A percentile compares a stretch with the other conserved stretches of the same genome.
Evolutionary conservation across 2,113 vertebrate species (phyloP).

Genomic region (Microtus montanus): DNA sequence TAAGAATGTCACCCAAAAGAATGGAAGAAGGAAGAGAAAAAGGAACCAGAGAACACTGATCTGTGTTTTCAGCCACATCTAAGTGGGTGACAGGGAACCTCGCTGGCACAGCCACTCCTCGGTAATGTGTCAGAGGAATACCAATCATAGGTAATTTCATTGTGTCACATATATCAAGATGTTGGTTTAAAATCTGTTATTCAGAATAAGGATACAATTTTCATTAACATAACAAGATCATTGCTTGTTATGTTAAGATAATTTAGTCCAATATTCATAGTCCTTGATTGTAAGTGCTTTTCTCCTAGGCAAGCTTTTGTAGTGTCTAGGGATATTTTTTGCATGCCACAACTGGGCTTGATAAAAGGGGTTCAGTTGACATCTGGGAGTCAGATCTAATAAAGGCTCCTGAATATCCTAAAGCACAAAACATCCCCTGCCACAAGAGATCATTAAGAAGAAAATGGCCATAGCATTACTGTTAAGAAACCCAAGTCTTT

Average conservation of each 20-base stretch:
- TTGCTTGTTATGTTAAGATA: background rate
- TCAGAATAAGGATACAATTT: background rate
- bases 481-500: background rate
- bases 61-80: background rate
- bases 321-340: background rate
- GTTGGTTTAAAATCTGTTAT: slow-evolving; percentile 8
- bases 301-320: background rate
- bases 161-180: background rate
- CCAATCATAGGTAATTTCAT: slow-evolving; percentile 4
- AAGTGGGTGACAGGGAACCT: background rate
- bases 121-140: background rate
- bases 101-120: background rate
- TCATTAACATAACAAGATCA: background rate
- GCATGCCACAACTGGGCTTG: background rate
- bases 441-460: background rate
- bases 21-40: background rate
- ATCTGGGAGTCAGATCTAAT: background rate
- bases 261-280: background rate
- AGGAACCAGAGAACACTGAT: background rate
- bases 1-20: background rate
- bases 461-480: background rate
- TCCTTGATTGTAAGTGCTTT: background rate
- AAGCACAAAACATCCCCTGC: background rate
- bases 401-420: background rate
- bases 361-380: background rate